Percentiles rank a stretch among this genome's conserved stretches.
phyloP scores from a whole-genome alignment of 2,888 invertebrate species.

The Pyrrhosoma nymphula region DNA sequence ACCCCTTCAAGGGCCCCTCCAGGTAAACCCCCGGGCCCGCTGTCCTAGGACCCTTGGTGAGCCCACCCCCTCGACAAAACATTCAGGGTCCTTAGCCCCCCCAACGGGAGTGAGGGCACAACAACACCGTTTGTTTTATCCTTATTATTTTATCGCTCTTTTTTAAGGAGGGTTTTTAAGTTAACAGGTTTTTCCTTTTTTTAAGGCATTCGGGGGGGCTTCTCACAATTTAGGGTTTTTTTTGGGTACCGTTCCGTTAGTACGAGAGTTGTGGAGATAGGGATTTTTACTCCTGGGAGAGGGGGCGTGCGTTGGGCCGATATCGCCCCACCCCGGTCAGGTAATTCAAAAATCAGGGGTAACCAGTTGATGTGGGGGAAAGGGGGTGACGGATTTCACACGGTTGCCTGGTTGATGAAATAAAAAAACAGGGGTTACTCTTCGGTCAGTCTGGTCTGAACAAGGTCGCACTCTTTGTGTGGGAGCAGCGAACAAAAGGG shows the following conservation, averaged over 20 bases:
- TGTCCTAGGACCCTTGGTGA: background rate
- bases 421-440: background rate
- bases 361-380: background rate
- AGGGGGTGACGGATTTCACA: background rate
- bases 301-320: background rate
- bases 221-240: no score
- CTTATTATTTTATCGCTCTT: background rate
- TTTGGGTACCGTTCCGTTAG: no score
- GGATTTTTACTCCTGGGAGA: background rate
- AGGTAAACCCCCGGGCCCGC: background rate
- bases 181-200: no score
- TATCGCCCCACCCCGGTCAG: conserved; percentile 8
- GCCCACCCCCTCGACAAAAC: background rate
- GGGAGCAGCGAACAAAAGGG: no score
- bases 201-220: background rate
- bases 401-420: background rate
- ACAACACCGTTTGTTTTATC: background rate
- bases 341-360: background rate
- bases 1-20: no score
- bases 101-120: background rate
- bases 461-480: no score
- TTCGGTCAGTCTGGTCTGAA: background rate
- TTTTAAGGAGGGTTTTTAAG: no score
- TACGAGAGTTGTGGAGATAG: background rate
- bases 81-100: background rate